Evolutionary conservation across 2,888 invertebrate genomes (phyloP), one percentile per base, ranked within the genome.

Genomic region (Diarsia mendica): DNA sequence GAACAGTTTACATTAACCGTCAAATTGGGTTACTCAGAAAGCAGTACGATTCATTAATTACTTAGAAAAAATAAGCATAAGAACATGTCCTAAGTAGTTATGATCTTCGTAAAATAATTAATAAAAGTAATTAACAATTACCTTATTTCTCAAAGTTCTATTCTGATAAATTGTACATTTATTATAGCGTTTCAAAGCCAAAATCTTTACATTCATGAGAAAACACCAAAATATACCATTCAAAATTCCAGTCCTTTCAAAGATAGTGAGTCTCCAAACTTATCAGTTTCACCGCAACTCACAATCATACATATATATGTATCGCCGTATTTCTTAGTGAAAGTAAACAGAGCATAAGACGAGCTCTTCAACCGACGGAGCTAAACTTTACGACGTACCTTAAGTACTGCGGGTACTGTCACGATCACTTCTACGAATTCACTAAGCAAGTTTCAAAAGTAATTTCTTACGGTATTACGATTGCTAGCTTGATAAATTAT

Each of bases 201-300:
- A 60, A 51, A 9, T 18, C 15, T 33, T 13, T 20, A 10, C 48
- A 10, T 28, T 75, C 13, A 33, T 33, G 44, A 39, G 18, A 49
- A 51, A 58, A 58, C 48, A 39, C 15, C n/a, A n/a, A 75, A 48
- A 23, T 8, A 10, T 9, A 33, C 23, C 20, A 48, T 79, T 63
- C 61, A 53, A 58, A 78, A 69, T 51, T 33, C 8, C n/a, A 72
- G 28, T 72, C 33, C 51, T 55, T 72, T 79, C 28, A 67, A 28
- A 69, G 68, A 80, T 65, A 79, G 67, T 63, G 49, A 72, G 68
- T 53, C 18, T 60, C 61, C 61, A 75, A 82, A 80, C 72, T 80
- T 84, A 65, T 81, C 85, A 61, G 81, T 73, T 68, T 60, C 70
- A 67, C 72, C 85, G 20, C 85, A 83, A 70, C 65, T 81, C 20